phyloP scores from a whole-genome alignment of 2,797 vertebrate genomes.

The Pseudomugil tenellus region DNA sequence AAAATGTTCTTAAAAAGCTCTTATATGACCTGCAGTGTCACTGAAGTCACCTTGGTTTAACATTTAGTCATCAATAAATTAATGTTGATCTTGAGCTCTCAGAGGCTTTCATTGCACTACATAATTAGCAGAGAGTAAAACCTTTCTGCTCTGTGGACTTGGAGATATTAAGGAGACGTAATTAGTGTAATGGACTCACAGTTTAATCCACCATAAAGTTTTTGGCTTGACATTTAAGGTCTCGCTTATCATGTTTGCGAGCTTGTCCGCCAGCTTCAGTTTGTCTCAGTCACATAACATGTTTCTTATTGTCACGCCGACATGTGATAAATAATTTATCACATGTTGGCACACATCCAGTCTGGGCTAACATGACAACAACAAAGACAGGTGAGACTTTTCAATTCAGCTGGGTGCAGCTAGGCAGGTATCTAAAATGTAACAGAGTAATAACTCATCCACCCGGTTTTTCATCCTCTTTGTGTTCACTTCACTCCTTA shows the following conservation, averaged over 20 bases:
- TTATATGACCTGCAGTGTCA: not conserved
- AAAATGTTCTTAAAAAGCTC: not conserved
- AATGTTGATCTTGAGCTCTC: slow-evolving; percentile 10
- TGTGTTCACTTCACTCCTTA: slow-evolving; percentile 10
- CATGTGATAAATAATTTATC: slow-evolving; percentile 67
- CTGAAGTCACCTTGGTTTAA: slow-evolving; percentile 11
- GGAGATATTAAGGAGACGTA: slow-evolving; percentile 11
- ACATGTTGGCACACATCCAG: slow-evolving; percentile 30
- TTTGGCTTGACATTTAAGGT: slow-evolving; percentile 21
- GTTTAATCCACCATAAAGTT: slow-evolving; percentile 20
- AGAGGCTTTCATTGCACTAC: slow-evolving; percentile 3
- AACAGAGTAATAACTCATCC: slow-evolving; percentile 13
- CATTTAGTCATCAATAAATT: slow-evolving; percentile 1
- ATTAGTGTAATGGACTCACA: slow-evolving; percentile 48
- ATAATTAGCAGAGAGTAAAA: slow-evolving; percentile 12
- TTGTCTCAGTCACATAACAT: slow-evolving; percentile 27
- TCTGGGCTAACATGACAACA: slow-evolving; percentile 40
- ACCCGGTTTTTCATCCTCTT: slow-evolving; percentile 2
- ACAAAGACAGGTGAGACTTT: slow-evolving; percentile 40
- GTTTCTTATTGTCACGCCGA: slow-evolving; percentile 41
- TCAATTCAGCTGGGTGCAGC: slow-evolving; percentile 33
- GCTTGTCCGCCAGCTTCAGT: slow-evolving; percentile 19
- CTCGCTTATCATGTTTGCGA: slow-evolving; percentile 27
- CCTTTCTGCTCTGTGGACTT: slow-evolving; percentile 18
- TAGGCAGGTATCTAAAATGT: slow-evolving; percentile 23